These are phyloP conservation scores for Graphium colonna DNA, from an alignment of 2,888 invertebrate genomes.

Conservation along the genomic window DNA sequence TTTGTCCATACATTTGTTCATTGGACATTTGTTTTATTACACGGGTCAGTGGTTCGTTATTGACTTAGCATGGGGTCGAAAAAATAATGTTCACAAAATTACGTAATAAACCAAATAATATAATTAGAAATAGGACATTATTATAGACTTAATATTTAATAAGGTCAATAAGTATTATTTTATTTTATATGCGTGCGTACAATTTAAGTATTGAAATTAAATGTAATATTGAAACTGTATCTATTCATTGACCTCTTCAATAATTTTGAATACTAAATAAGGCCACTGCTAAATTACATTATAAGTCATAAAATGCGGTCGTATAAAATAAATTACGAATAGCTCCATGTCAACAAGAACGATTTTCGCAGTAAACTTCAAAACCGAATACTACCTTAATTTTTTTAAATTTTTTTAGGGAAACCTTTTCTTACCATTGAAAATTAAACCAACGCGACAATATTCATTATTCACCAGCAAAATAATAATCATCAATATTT, in stretches of 20 bases:
- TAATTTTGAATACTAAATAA: neutral
- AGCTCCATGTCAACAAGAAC: too few species aligned
- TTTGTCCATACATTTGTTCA: slow-evolving; percentile 40
- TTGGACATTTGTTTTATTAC: slow-evolving; percentile 56
- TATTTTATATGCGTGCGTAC: neutral
- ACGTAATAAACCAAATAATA: slow-evolving; percentile 3
- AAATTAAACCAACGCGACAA: too few species aligned
- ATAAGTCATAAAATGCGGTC: too few species aligned
- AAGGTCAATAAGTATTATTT: neutral
- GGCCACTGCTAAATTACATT: too few species aligned
- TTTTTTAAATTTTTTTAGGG: too few species aligned
- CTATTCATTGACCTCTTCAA: neutral
- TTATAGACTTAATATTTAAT: neutral
- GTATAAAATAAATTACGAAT: too few species aligned
- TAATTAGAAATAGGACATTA: neutral
- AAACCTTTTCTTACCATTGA: too few species aligned
- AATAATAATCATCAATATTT: too few species aligned
- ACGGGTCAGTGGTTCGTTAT: slow-evolving; percentile 54
- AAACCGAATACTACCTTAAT: too few species aligned
- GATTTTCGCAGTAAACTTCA: too few species aligned
- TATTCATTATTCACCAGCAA: too few species aligned
- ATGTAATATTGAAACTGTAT: neutral
- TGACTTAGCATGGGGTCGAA: slow-evolving; percentile 52
- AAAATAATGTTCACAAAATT: slow-evolving; percentile 10
- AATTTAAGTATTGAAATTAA: slow-evolving; percentile 16